Conservation (phyloP, 2,113 vertebrate genomes). For the Zapus hudsonius region DNA sequence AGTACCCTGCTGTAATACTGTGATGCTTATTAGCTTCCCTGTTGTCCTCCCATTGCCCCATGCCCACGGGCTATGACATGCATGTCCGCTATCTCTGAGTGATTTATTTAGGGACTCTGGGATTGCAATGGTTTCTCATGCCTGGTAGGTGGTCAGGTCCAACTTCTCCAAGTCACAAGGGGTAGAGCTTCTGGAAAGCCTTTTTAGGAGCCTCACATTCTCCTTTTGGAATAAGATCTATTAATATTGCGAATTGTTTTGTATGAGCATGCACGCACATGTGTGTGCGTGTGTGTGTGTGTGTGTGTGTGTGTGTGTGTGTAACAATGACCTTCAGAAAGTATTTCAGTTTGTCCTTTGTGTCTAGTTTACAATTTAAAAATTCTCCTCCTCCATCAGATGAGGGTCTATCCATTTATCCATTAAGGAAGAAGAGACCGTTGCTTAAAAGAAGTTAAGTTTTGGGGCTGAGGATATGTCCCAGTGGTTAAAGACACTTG, state of each 20-base stretch:
- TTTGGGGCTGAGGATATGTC: background rate
- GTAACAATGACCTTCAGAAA: background rate
- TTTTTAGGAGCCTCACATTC: background rate
- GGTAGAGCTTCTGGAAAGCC: background rate
- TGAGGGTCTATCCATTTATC: conserved; percentile 1
- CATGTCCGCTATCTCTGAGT: background rate
- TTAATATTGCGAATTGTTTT: background rate
- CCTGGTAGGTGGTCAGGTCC: background rate
- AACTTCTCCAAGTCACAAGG: conserved; percentile 18
- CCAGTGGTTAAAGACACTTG: too few species aligned
- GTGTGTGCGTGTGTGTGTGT: too few species aligned
- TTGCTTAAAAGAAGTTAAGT: background rate
- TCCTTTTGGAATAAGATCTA: background rate
- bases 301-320: background rate
- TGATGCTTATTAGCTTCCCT: background rate
- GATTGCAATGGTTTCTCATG: background rate
- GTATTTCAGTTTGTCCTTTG: conserved; percentile 21
- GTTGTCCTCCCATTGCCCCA: background rate
- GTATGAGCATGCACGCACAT: background rate
- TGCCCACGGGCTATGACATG: too few species aligned
- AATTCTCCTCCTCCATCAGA: background rate
- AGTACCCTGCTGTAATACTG: background rate
- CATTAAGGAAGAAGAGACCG: background rate
- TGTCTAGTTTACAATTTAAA: background rate
- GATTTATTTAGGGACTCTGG: background rate